These are phyloP conservation scores for Julus scanicus DNA, from an alignment of 2,888 invertebrate species.

Conservation along the genomic window DNA sequence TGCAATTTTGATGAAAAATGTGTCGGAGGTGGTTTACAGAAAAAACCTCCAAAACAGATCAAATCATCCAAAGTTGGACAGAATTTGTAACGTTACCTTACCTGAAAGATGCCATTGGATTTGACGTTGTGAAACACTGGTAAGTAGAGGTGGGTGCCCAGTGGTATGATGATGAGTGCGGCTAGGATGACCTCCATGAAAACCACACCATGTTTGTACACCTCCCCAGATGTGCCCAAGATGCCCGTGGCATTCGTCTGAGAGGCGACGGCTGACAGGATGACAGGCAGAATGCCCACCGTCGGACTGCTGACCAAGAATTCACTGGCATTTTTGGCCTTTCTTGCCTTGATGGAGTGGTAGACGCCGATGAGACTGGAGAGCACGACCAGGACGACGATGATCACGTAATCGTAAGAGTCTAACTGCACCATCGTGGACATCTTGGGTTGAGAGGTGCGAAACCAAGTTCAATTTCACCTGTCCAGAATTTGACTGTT, in stretches of 20 bases:
- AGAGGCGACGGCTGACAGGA: constrained; percentile 46
- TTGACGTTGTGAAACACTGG: constrained; percentile 46
- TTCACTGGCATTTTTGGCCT: constrained; percentile 51
- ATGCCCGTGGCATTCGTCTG: constrained; percentile 41
- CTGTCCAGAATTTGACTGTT: too few relatives aligned
- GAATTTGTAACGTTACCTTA: not conserved
- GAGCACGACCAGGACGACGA: constrained; percentile 41
- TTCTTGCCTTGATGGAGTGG: constrained; percentile 48
- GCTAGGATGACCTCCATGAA: constrained; percentile 31
- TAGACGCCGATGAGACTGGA: constrained; percentile 45
- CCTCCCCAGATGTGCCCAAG: constrained; percentile 48
- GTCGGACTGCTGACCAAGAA: constrained; percentile 49
- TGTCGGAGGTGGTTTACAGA: too few relatives aligned
- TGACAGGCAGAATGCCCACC: constrained; percentile 44
- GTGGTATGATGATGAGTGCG: not conserved
- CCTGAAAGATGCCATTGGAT: constrained; percentile 48
- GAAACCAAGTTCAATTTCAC: not conserved
- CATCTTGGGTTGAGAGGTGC: not conserved
- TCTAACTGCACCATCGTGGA: not conserved
- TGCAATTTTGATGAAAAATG: too few relatives aligned
- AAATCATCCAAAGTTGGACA: not conserved
- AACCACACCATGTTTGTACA: constrained; percentile 29
- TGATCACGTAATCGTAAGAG: constrained; percentile 44
- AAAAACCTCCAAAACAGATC: too few relatives aligned
- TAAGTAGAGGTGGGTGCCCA: constrained; percentile 30